A percentile compares a stretch with the other conserved stretches of the same genome.
These are phyloP conservation scores for Criorhina ranunculi DNA, from an alignment of 2,888 invertebrate genomes.

Conservation along the genomic window DNA sequence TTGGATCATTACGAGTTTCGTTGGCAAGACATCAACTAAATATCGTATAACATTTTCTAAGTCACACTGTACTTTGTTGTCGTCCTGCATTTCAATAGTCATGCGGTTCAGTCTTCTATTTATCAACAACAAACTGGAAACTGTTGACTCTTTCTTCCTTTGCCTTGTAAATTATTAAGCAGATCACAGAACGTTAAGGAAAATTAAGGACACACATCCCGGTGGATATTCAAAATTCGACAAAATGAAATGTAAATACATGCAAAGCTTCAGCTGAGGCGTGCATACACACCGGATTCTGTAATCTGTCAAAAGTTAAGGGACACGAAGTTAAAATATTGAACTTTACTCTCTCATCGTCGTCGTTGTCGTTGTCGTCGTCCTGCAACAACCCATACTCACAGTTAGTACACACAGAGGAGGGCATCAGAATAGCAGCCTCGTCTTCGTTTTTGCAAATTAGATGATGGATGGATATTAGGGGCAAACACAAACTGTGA, in stretches of 20 bases:
- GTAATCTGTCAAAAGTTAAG: conserved; percentile 74
- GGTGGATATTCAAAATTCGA: conserved; percentile 35
- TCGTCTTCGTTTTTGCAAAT: conserved; percentile 67
- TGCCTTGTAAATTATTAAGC: conserved; percentile 49
- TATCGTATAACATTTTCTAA: background rate
- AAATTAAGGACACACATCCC: conserved; percentile 26
- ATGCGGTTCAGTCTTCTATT: conserved; percentile 31
- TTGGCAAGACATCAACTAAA: too few species aligned
- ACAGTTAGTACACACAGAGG: background rate
- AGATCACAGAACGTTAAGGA: conserved; percentile 43
- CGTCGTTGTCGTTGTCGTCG: background rate
- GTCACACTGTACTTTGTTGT: background rate
- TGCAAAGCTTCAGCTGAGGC: conserved; percentile 6
- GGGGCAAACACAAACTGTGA: conserved; percentile 74
- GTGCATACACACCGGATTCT: conserved; percentile 39
- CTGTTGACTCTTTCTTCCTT: conserved; percentile 58
- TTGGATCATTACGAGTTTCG: too few species aligned
- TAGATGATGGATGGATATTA: conserved; percentile 75
- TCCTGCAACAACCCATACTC: background rate
- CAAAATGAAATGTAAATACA: conserved; percentile 52
- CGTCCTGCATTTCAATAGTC: conserved; percentile 15
- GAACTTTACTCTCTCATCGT: conserved; percentile 55
- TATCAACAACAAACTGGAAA: conserved; percentile 43
- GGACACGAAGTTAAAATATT: conserved; percentile 74
- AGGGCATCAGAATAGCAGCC: too few species aligned